Conservation (phyloP, 2,888 invertebrate species). For the Drosophila suboccidentalis region DNA sequence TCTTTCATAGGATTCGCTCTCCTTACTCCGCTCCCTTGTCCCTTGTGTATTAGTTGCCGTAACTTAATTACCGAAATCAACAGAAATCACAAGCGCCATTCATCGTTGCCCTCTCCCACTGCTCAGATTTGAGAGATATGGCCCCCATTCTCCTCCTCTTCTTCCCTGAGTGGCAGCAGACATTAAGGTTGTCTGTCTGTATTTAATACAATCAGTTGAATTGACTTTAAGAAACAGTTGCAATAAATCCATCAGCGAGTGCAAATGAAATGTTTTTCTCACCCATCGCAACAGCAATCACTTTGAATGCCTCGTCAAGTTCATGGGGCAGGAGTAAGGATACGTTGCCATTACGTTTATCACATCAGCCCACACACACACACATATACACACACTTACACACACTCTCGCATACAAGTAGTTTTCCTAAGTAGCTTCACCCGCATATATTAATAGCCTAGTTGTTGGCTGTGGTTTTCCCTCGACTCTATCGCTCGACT, state of each 20-base stretch:
- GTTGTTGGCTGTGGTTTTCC: constrained; percentile 46
- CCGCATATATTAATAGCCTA: constrained; percentile 81
- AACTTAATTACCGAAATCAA: constrained; percentile 78
- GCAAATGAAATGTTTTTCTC: constrained; percentile 40
- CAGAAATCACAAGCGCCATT: constrained; percentile 69
- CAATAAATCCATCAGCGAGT: constrained; percentile 57
- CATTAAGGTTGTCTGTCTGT: constrained; percentile 21
- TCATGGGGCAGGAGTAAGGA: not conserved
- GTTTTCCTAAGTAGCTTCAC: constrained; percentile 27
- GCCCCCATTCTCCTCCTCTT: not conserved
- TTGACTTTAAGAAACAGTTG: constrained; percentile 37
- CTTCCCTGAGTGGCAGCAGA: not conserved
- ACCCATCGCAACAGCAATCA: constrained; percentile 56
- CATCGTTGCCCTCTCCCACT: constrained; percentile 45
- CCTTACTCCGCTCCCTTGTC: not conserved
- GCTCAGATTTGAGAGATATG: constrained; percentile 4
- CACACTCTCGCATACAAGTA: constrained; percentile 6
- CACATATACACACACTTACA: constrained; percentile 27
- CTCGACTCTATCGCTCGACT: constrained; percentile 23
- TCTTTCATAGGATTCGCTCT: not conserved
- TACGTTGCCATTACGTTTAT: constrained; percentile 65
- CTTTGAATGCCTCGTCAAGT: constrained; percentile 60
- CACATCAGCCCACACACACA: constrained; percentile 49
- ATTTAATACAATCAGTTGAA: constrained; percentile 28
- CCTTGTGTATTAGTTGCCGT: constrained; percentile 40